Evolutionary conservation across 1,140 invertebrate species (phyloP).

Genomic region (Elymnias hypermnestra): DNA sequence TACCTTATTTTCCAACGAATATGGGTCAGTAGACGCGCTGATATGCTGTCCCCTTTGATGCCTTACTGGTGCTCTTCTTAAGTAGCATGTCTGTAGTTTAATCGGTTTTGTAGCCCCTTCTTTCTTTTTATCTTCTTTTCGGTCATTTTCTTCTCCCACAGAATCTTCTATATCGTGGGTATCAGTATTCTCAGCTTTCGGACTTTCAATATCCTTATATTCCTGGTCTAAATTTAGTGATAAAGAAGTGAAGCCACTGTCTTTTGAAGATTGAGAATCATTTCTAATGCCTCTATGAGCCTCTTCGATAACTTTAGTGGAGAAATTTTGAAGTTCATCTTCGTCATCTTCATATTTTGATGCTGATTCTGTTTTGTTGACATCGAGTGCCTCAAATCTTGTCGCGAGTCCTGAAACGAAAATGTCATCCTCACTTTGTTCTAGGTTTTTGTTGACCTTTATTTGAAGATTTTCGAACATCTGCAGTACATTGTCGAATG

Average conservation of each 20-base stretch:
- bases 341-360: conserved; percentile 25
- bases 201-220: too few relatives aligned
- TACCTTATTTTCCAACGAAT: too few relatives aligned
- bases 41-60: conserved; percentile 17
- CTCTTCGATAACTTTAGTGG: conserved; percentile 33
- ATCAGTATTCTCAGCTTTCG: too few relatives aligned
- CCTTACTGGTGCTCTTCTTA: conserved; percentile 26
- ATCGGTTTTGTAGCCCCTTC: conserved; percentile 16
- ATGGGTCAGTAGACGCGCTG: conserved; percentile 19
- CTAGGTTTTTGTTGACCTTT: too few relatives aligned
- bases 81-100: conserved; percentile 27
- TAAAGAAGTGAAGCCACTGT: conserved; percentile 49
- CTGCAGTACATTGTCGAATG: too few relatives aligned
- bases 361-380: conserved; percentile 18
- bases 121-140: conserved; percentile 26
- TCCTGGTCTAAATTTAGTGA: too few relatives aligned
- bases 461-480: too few relatives aligned
- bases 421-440: too few relatives aligned
- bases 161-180: conserved; percentile 13
- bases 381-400: conserved; percentile 5
- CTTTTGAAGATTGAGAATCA: conserved; percentile 49
- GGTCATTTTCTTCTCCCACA: conserved; percentile 14
- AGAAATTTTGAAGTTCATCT: conserved; percentile 42
- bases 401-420: too few relatives aligned
- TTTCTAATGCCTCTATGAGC: conserved; percentile 31